phyloP scores from a whole-genome alignment of 2,797 vertebrate genomes.

The Cynopterus sphinx region DNA sequence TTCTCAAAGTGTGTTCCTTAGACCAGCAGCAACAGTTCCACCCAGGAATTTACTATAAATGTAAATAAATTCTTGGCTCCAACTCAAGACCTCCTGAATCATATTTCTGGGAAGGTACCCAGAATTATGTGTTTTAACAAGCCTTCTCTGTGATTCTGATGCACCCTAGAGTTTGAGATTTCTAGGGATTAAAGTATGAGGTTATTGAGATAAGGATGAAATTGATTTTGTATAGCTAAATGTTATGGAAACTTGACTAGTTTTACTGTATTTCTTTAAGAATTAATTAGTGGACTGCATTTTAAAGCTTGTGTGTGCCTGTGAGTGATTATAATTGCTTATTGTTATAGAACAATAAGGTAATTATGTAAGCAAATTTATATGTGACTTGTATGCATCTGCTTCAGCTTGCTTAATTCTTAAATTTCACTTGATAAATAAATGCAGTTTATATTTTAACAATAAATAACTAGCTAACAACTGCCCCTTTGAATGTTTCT shows the following conservation, averaged over 20 bases:
- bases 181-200: background rate
- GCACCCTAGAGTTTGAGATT: background rate
- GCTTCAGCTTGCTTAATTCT: conserved; percentile 48
- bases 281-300: conserved; percentile 29
- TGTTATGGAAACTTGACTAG: background rate
- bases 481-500: conserved; percentile 20
- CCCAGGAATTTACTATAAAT: background rate
- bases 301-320: conserved; percentile 56
- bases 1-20: background rate
- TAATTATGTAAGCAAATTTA: conserved; percentile 59
- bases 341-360: conserved; percentile 48
- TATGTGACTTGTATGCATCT: conserved; percentile 44
- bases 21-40: background rate
- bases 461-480: conserved; percentile 34
- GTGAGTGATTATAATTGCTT: conserved; percentile 19
- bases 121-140: background rate
- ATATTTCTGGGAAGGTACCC: background rate
- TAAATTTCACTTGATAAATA: conserved; percentile 42
- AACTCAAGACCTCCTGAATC: background rate
- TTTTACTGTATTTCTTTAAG: conserved; percentile 21
- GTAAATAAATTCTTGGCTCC: background rate
- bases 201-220: background rate
- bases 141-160: background rate
- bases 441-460: conserved; percentile 25
- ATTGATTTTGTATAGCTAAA: background rate